Conservation (phyloP, 2,797 vertebrate species). For the Coccyzus lansbergi region DNA sequence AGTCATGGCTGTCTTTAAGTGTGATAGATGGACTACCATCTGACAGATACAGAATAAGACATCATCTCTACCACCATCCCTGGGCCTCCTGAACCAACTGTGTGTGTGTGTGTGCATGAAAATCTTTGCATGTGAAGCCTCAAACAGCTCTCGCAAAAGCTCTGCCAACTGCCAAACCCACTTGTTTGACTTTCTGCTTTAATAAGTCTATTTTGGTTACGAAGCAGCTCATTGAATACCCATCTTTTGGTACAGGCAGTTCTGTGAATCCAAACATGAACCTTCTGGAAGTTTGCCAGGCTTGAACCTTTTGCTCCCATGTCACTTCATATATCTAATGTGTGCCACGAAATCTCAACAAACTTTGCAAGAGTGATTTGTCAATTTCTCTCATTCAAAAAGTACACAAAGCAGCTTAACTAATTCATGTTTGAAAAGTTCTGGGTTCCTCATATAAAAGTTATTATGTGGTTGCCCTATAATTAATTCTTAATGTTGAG, state of each 20-base stretch:
- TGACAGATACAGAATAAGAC: not conserved
- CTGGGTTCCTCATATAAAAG: not conserved
- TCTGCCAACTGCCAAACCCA: not conserved
- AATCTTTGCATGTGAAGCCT: not conserved
- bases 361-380: not conserved
- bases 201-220: not conserved
- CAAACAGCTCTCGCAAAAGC: not conserved
- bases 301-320: not conserved
- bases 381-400: not conserved
- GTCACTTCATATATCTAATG: not conserved
- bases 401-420: not conserved
- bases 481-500: not conserved
- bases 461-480: not conserved
- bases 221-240: not conserved
- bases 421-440: not conserved
- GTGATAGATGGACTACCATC: not conserved
- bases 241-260: not conserved
- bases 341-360: not conserved
- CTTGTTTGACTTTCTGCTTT: not conserved
- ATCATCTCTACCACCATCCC: not conserved
- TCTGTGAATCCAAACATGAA: not conserved
- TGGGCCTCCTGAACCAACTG: not conserved
- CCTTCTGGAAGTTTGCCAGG: not conserved
- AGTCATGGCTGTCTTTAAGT: not conserved
- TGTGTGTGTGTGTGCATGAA: not conserved